These are phyloP conservation scores for Craniophora ligustri DNA, from an alignment of 2,888 invertebrate genomes.

Conservation along the genomic window DNA sequence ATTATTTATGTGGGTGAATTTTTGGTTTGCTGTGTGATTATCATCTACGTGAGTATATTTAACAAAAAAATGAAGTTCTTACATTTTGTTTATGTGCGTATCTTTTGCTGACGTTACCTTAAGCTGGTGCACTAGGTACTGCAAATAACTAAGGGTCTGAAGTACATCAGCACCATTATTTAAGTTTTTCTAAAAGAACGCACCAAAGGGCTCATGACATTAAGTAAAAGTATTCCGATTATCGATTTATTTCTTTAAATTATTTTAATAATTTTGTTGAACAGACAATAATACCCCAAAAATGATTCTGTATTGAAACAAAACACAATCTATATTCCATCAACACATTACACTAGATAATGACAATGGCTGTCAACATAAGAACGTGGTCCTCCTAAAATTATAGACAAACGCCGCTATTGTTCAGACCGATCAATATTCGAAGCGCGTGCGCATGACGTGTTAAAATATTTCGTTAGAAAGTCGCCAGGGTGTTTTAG, in stretches of 20 bases:
- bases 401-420: slow-evolving; percentile 68
- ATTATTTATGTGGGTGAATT: no score
- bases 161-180: no score
- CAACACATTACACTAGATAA: slow-evolving; percentile 46
- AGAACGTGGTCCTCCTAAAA: slow-evolving; percentile 70
- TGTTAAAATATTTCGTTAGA: slow-evolving; percentile 84
- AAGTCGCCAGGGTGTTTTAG: slow-evolving; percentile 72
- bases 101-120: no score
- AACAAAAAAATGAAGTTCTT: no score
- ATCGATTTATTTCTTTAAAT: neutral
- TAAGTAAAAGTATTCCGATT: no score
- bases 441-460: slow-evolving; percentile 67
- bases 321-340: slow-evolving; percentile 44
- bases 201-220: no score
- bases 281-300: neutral
- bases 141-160: no score
- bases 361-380: slow-evolving; percentile 48
- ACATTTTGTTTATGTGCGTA: no score
- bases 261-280: neutral
- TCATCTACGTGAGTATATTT: no score
- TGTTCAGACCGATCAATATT: slow-evolving; percentile 77
- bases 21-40: no score
- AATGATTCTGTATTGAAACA: slow-evolving; percentile 8
- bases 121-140: no score
- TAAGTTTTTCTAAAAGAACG: no score